Conservation (phyloP, 2,797 vertebrate genomes). For the Falco peregrinus region DNA sequence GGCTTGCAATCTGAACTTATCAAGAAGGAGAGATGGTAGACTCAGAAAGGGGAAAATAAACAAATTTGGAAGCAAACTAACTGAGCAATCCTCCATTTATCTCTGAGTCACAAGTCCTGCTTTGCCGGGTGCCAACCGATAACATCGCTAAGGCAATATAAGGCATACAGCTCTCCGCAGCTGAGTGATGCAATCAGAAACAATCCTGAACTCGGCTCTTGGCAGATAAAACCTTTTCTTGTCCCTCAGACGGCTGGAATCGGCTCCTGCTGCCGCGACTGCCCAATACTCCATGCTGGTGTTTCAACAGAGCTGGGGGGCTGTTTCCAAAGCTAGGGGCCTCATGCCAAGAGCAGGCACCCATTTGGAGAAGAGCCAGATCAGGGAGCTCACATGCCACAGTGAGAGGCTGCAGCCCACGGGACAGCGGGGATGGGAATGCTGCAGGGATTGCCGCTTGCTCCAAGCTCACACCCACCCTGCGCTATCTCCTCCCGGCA, state of each 20-base stretch:
- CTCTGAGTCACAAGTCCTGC: background rate
- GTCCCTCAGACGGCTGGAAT: background rate
- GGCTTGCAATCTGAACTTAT: background rate
- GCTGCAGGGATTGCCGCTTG: accelerated
- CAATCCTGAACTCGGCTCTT: background rate
- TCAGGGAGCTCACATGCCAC: accelerated
- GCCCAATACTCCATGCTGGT: accelerated
- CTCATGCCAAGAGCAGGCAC: accelerated
- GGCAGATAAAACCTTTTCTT: background rate
- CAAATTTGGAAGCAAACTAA: background rate
- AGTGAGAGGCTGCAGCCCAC: background rate
- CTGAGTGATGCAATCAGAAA: slow-evolving; percentile 46
- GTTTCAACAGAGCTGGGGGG: background rate
- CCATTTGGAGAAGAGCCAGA: background rate
- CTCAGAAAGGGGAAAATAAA: background rate
- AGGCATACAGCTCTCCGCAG: background rate
- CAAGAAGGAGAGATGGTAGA: background rate
- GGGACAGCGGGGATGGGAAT: accelerated
- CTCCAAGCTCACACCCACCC: background rate
- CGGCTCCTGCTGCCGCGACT: background rate
- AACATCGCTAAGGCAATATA: background rate
- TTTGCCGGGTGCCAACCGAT: background rate
- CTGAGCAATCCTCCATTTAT: slow-evolving; percentile 1
- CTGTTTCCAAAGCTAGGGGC: background rate
- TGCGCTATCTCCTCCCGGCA: background rate